Evolutionary conservation across 2,113 vertebrate species (phyloP).

Genomic region (Setophaga coronata): DNA sequence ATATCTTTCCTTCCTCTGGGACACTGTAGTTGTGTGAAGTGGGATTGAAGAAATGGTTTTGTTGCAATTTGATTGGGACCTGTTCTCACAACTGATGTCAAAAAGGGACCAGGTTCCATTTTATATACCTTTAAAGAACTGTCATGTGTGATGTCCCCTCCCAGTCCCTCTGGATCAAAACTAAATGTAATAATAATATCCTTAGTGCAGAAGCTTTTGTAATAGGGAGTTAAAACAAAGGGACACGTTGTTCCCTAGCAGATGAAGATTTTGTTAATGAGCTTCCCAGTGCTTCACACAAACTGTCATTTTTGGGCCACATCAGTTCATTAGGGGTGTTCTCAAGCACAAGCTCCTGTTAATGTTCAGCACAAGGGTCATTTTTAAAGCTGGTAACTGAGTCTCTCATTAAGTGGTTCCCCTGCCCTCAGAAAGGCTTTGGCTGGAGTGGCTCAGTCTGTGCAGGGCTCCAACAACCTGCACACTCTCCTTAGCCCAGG

Average conservation of each 20-base stretch:
- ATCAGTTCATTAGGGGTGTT: neutral
- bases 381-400: neutral
- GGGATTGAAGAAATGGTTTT: neutral
- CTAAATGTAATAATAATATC: neutral
- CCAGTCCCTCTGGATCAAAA: neutral
- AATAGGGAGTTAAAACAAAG: neutral
- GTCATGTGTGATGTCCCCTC: neutral
- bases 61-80: neutral
- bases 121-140: neutral
- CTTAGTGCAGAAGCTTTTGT: neutral
- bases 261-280: neutral
- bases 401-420: neutral
- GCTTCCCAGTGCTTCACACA: neutral
- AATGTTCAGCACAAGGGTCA: neutral
- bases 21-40: neutral
- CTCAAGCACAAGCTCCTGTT: neutral
- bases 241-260: neutral
- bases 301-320: neutral
- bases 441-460: neutral
- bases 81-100: neutral
- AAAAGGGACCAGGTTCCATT: neutral
- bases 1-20: neutral
- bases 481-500: accelerated
- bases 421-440: neutral
- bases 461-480: neutral